Conservation (phyloP, 2,888 invertebrate species). For the Silvanus unidentatus region DNA sequence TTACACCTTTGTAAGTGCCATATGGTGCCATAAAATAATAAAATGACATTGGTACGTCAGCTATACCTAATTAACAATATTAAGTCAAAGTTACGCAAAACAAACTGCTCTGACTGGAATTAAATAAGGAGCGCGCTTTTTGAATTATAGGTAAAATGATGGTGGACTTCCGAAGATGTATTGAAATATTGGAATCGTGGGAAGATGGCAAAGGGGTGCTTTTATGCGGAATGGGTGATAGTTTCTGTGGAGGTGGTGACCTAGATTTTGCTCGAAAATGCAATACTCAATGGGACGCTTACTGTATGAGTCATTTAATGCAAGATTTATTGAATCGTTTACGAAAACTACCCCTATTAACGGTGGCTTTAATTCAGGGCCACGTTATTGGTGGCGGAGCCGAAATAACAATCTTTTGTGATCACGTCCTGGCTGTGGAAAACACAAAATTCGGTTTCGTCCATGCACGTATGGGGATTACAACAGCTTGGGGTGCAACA, state of each 20-base stretch:
- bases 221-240: constrained; percentile 29
- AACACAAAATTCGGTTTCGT: constrained; percentile 36
- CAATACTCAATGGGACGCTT: constrained; percentile 27
- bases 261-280: constrained; percentile 31
- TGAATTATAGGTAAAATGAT: constrained; percentile 36
- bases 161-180: constrained; percentile 33
- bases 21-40: too few relatives aligned
- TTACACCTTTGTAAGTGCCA: too few relatives aligned
- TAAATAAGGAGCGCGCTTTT: too few relatives aligned
- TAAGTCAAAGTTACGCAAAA: too few relatives aligned
- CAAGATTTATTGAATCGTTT: constrained; percentile 29
- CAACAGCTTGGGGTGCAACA: constrained; percentile 39
- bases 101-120: too few relatives aligned
- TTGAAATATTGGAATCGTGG: constrained; percentile 34
- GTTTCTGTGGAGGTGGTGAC: constrained; percentile 40
- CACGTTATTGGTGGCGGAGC: constrained; percentile 37
- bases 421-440: constrained; percentile 33
- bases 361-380: constrained; percentile 32
- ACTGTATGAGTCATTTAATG: constrained; percentile 35
- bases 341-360: constrained; percentile 31
- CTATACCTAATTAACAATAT: too few relatives aligned
- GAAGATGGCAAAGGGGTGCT: constrained; percentile 36
- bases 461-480: constrained; percentile 38
- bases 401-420: constrained; percentile 34
- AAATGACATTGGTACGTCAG: too few relatives aligned